Conservation (phyloP, 1,140 invertebrate genomes). For the Cotesia glomerata region DNA sequence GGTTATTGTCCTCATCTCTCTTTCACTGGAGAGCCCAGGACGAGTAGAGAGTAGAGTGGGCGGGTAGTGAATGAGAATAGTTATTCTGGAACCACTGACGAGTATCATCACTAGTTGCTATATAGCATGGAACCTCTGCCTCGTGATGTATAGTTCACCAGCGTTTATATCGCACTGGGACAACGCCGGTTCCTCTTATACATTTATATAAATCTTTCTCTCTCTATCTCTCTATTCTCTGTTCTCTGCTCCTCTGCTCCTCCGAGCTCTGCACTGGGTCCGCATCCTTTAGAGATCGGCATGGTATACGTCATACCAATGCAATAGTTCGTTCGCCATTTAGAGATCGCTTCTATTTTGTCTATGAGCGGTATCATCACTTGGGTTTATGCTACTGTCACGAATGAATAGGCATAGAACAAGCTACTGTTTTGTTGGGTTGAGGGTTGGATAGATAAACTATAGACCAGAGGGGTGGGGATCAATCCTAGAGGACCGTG, state of each 20-base stretch:
- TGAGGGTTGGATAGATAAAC: not conserved
- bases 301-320: too few relatives aligned
- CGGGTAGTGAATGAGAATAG: not conserved
- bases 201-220: not conserved
- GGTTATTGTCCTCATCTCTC: not conserved
- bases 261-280: not conserved
- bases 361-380: slow-evolving; percentile 4
- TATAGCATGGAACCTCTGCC: not conserved
- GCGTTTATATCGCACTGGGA: slow-evolving; percentile 23
- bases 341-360: slow-evolving; percentile 20
- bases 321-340: slow-evolving; percentile 8
- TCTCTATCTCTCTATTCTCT: not conserved
- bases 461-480: not conserved
- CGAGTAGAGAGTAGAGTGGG: not conserved
- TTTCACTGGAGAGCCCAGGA: not conserved
- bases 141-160: slow-evolving; percentile 22
- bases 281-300: not conserved
- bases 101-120: not conserved
- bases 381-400: slow-evolving; percentile 10
- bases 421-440: not conserved
- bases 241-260: not conserved
- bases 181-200: not conserved
- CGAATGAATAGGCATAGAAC: slow-evolving; percentile 15
- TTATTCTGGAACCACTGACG: slow-evolving; percentile 4
- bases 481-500: too few relatives aligned